Conservation (phyloP, 1,140 invertebrate genomes). For the Ganaspis sp. region DNA sequence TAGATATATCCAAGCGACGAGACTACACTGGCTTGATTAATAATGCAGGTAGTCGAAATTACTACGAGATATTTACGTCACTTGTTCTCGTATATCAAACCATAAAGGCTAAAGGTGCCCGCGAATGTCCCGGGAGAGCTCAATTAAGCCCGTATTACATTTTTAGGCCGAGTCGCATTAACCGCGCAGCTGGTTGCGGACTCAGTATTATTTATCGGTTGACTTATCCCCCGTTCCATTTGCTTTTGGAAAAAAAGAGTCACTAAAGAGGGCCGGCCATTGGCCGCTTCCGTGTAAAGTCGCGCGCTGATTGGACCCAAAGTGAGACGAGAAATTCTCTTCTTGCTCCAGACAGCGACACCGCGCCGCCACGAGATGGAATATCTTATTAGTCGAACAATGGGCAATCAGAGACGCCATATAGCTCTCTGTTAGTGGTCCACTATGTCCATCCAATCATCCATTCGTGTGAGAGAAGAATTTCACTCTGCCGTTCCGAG, state of each 20-base stretch:
- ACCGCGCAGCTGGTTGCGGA: slow-evolving; percentile 60
- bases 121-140: slow-evolving; percentile 54
- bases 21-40: slow-evolving; percentile 1
- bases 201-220: slow-evolving; percentile 69
- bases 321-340: slow-evolving; percentile 14
- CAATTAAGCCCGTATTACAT: slow-evolving; percentile 66
- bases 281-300: slow-evolving; percentile 58
- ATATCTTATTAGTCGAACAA: slow-evolving; percentile 75
- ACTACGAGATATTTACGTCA: slow-evolving; percentile 44
- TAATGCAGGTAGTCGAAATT: slow-evolving; percentile 21
- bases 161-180: slow-evolving; percentile 65
- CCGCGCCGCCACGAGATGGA: slow-evolving; percentile 65
- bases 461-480: not conserved
- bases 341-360: slow-evolving; percentile 53
- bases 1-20: not conserved
- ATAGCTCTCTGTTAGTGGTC: slow-evolving; percentile 68
- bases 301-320: slow-evolving; percentile 57
- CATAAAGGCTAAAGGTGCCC: slow-evolving; percentile 49
- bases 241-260: slow-evolving; percentile 51
- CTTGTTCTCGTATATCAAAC: slow-evolving; percentile 50
- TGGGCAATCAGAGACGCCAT: slow-evolving; percentile 72
- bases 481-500: slow-evolving; percentile 22
- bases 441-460: slow-evolving; percentile 42
- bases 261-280: slow-evolving; percentile 40
- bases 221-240: slow-evolving; percentile 66